Evolutionary conservation across 2,888 invertebrate genomes (phyloP), one percentile per base, ranked within the genome.

Genomic region (Pharmacophagus antenor): DNA sequence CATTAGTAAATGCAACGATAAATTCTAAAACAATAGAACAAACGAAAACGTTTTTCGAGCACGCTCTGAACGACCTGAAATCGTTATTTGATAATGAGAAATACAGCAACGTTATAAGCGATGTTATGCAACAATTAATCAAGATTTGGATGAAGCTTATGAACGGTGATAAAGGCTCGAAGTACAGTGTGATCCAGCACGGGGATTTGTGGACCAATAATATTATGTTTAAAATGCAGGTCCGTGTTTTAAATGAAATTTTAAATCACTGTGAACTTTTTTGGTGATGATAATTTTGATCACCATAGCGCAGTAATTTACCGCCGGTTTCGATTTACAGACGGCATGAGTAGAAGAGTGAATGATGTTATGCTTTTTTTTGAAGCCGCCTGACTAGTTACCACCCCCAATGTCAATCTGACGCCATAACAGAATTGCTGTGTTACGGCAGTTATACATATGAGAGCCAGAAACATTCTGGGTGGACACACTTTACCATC

Each of bases 161-260:
- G 1, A 70, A 62, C 53, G 42, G 37, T 27, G 70, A 76, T 18
- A 23, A 25, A 2, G 63, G 63, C 0, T 70, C 70, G 5, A 76
- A 73, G 62, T 68, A 72, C 62, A 60, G 71, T 8, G 65, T 80
- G 4, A 72, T 82, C 17, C 68, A 68, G 44, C 82, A 82, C 58
- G 82, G 82, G 6, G 82, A 82, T 58, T 68, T 72, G 20, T 82
- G 82, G 81, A 77, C 73, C 1, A 82, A 80, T 44, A 82, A 82
- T 59, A 68, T 82, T n/a, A 67, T 82, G 68, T 80, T 76, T 52
- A 73, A 58, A 61, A 64, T 70, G 46, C 59, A 73, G 69, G 80
- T 70, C 67, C 65, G 72, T 65, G 23, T 31, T 41, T 17, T 5
- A 25, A n/a, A n/a, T 42, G 1, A 44, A 44, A 17, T 8, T 20